phyloP scores from a whole-genome alignment of 2,888 invertebrate genomes.

The Carpatolechia fugitivella region DNA sequence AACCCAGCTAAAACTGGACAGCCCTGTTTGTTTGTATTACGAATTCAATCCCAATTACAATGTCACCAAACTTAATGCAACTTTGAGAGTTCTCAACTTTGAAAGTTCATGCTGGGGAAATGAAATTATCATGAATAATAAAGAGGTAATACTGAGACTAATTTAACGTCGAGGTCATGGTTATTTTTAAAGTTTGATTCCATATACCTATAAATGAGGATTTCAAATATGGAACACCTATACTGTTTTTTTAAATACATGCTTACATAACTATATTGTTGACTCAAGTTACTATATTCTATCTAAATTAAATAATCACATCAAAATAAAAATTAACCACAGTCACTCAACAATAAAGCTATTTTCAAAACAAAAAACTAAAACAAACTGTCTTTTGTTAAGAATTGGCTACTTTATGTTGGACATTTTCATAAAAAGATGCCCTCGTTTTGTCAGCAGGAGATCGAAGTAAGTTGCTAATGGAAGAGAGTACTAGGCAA shows the following conservation, averaged over 20 bases:
- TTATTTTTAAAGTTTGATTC: not conserved
- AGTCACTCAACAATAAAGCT: no score
- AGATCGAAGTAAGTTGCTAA: slow-evolving; percentile 7
- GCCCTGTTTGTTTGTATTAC: not conserved
- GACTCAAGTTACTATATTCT: no score
- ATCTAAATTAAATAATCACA: no score
- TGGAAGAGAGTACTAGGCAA: not conserved
- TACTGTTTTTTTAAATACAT: no score
- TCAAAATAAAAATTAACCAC: no score
- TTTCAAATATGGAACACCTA: no score
- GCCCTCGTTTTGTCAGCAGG: not conserved
- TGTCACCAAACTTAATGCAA: slow-evolving; percentile 4
- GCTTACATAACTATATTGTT: no score
- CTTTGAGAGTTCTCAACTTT: slow-evolving; percentile 2
- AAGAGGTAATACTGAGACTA: not conserved
- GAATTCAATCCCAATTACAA: slow-evolving; percentile 7
- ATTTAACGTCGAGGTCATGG: not conserved
- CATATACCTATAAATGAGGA: no score
- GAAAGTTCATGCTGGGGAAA: not conserved
- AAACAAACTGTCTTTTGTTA: no score
- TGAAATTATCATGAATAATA: slow-evolving; percentile 1
- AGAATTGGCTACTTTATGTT: not conserved
- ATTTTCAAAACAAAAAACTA: no score
- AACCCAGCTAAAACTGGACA: no score
- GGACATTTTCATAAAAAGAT: not conserved